These are phyloP conservation scores for Caenorhabditis macrosperma DNA, from an alignment of 2,888 invertebrate species.

Conservation along the genomic window DNA sequence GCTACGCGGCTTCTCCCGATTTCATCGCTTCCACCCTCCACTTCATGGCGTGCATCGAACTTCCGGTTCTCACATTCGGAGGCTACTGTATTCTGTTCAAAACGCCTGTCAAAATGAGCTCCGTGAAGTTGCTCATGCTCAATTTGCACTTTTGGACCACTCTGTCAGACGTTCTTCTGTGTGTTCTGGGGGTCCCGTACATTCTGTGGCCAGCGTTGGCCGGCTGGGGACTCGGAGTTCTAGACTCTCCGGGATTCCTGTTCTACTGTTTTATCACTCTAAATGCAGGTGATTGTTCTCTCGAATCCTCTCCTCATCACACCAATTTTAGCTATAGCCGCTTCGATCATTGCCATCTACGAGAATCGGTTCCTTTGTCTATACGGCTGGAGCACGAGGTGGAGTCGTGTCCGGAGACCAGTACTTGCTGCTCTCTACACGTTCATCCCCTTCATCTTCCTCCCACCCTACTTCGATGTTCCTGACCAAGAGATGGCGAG, in stretches of 20 bases:
- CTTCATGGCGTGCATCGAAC: neutral
- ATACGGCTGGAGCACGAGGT: neutral
- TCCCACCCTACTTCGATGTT: neutral
- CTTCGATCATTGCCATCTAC: no score
- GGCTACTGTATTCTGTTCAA: constrained; percentile 30
- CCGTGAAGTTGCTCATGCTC: constrained; percentile 28
- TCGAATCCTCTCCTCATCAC: no score
- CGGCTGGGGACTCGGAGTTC: constrained; percentile 11
- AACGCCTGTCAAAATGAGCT: constrained; percentile 1
- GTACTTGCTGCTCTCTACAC: neutral
- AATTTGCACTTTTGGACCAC: constrained; percentile 13
- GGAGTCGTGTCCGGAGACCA: neutral
- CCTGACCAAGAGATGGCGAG: neutral
- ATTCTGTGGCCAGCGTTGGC: constrained; percentile 1
- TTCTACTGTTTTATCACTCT: constrained; percentile 11
- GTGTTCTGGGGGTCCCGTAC: constrained; percentile 9
- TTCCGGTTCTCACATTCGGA: constrained; percentile 18
- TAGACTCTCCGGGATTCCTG: neutral
- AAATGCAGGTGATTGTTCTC: no score
- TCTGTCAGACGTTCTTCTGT: constrained; percentile 1
- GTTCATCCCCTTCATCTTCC: neutral
- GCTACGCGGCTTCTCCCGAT: constrained; percentile 23
- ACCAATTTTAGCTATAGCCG: no score
- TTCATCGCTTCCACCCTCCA: constrained; percentile 13
- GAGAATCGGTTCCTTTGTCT: no score